Base-by-base conservation (phyloP, 2,113 vertebrate genomes). In the Vireo altiloquus region DNA sequence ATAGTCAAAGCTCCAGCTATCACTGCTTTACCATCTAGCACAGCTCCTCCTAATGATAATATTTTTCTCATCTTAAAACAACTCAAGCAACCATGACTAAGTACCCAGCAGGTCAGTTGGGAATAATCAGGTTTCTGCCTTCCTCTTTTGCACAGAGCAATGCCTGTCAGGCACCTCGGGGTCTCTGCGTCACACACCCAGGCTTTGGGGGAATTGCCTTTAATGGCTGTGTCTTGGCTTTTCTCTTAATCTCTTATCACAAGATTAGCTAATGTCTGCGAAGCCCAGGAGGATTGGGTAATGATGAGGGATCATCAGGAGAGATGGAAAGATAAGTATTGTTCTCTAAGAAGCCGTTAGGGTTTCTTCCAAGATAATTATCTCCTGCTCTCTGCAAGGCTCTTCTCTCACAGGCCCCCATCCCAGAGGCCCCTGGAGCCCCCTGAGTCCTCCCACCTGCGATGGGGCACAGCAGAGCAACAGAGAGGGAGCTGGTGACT, bases 191-290 rank as follows among this genome's bases (percentile, higher is more conserved):
- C 81, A 65, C 74, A 46, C 33, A 8, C 56, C 15, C 46, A 12
- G 82, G 50, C 86, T 92, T 57, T 17, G 77, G 83, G 86, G 75
- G 85, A 94, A 63, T 74, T 78, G 50, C 76, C 65, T 72, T 84
- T 59, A 47, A 57, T 4, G 71, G 63, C 64, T 88, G 92, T 65
- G 89, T 28, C 93, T 85, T 90, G 92, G 82, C 79, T 96, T 93
- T 87, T 49, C 82, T 87, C 82, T 89, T 94, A 71, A 89, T 96
- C 92, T 94, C 82, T 94, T 93, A 89, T 93, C 95, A 81, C 80
- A 90, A 71, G 85, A 83, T 95, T 82, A 96, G 90, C 85, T 90
- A 56, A 87, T 63, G 90, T 68, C 93, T 96, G 56, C 1, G 5
- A 82, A 82, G 40, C 93, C 88, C 90, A 11, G 79, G 95, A 94